Evolutionary conservation across 92 coral and sea anemone genomes (phyloP), one percentile per base, ranked within the genome.

Genomic region (Parazoanthus swiftii): DNA sequence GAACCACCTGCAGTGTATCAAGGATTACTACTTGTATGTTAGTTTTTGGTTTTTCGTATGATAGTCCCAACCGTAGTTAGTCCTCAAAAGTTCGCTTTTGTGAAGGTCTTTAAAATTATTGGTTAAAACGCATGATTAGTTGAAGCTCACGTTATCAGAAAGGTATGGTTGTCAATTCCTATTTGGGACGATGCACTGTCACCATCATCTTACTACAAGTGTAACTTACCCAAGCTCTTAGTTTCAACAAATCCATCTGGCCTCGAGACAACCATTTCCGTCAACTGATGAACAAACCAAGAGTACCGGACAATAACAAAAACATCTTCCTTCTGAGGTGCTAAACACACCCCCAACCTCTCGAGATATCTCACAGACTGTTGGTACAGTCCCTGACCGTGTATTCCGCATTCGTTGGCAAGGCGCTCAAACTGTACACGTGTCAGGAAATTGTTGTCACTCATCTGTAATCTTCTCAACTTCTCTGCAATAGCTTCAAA

Each of bases 401-500:
- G 86, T 39, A 93, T 81, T 23, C 96, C 96, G 20, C 94, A 93
- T 77, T 93, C 93, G 56, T 85, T 85, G 26, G 94, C 94, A 25
- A 93, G 83, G 63, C 85, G 85, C 58, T 89, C 86, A 78, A 93
- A 91, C 25, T 82, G 86, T 37, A 82, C 77, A 20, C 86, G 86
- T 26, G 86, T 66, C 18, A 82, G 86, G 42, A 66, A 66, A 39
- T 66, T 44, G 43, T 67, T 82, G 39, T 14, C 26, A 21, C 51
- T 68, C 39, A 36, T 48, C 23, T 43, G 76, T 26, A 82, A 25
- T 11, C 3, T 67, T 43, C 86, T 67, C 29, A 82, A 23, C 18
- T 15, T 82, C 37, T 29, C 76, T 82, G 86, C 86, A 44, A 82
- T 51, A 11, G 76, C 77, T 82, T 82, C 76, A 68, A 82, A 82